Percentiles rank a stretch among this genome's conserved stretches.
Evolutionary conservation across 2,113 vertebrate genomes (phyloP).

Genomic region (Redunca redunca): DNA sequence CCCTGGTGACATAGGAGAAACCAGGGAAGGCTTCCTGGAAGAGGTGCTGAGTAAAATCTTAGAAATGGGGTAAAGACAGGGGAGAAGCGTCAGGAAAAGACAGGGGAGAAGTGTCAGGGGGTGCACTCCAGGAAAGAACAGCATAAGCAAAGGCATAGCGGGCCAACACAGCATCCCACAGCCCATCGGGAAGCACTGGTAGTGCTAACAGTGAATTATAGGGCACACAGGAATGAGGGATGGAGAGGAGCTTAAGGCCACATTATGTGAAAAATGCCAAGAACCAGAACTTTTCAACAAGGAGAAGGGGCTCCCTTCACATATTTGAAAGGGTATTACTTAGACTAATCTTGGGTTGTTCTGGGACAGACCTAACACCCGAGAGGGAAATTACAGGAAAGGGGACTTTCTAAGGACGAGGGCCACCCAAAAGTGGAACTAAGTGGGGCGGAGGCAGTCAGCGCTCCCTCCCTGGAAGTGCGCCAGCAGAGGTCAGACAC

Average conservation of each 20-base stretch:
- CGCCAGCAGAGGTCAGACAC: fast-evolving
- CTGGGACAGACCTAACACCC: background rate
- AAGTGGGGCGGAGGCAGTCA: fast-evolving
- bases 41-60: background rate
- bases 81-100: background rate
- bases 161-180: background rate
- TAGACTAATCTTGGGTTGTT: no score
- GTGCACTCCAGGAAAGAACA: background rate
- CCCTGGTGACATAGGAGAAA: background rate
- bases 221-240: fast-evolving
- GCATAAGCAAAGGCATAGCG: background rate
- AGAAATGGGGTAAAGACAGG: background rate
- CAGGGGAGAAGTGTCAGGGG: background rate
- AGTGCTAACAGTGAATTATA: fast-evolving
- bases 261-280: fast-evolving
- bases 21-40: background rate
- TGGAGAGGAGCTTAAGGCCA: background rate
- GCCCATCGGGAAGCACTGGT: background rate
- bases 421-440: background rate
- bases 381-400: background rate
- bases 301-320: background rate
- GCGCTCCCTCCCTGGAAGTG: fast-evolving
- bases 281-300: background rate
- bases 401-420: background rate
- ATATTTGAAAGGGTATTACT: background rate